Base-by-base conservation (phyloP, 53 echinoderm and acorn worm genomes). In the Paracentrotus lividus region DNA sequence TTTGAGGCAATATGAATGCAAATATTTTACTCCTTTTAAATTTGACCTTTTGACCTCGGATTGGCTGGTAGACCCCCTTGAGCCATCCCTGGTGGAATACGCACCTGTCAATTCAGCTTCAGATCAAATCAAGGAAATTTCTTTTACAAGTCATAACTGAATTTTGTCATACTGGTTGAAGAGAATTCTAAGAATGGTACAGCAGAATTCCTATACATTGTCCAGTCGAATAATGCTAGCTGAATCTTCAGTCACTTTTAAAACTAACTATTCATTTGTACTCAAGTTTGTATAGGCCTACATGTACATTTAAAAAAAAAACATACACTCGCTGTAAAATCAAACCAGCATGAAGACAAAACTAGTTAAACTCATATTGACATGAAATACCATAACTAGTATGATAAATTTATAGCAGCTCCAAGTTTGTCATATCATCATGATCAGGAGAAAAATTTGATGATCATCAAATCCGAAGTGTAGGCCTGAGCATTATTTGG, bases 71-170 rank as follows among this genome's bases (percentile, higher is more conserved):
- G 40, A 36, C 72, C 72, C 72, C 72, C 38, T 40, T 16, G 40
- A 21, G 36, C 40, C 18, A 21, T 16, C 72, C 72, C 72, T 72
- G 36, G 72, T 72, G 72, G 36, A 72, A 20, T 72, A 72, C 26
- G 72, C 72, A 72, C 72, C 72, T 72, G 72, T 72, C 72, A 72
- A 72, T 72, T 36, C 72, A 5, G 4, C 72, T 72, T 72, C 72
- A 72, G 40, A 72, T 72, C 72, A 72, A 72, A 72, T 72, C 72
- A 72, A 1, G 6, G 33, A 40, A 38, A 38, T 72, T 38, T 72
- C 72, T 38, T 72, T 72, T 21, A 72, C 6, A 72, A 72, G 72
- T 72, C 72, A 72, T 21, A 38, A 72, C 38, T 16, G 72, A 72
- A 40, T 36, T 72, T 36, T 36, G 5, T 72, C 40, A 16, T 13